Conservation (phyloP, 2,797 vertebrate species). For the Premnoplex brunnescens region DNA sequence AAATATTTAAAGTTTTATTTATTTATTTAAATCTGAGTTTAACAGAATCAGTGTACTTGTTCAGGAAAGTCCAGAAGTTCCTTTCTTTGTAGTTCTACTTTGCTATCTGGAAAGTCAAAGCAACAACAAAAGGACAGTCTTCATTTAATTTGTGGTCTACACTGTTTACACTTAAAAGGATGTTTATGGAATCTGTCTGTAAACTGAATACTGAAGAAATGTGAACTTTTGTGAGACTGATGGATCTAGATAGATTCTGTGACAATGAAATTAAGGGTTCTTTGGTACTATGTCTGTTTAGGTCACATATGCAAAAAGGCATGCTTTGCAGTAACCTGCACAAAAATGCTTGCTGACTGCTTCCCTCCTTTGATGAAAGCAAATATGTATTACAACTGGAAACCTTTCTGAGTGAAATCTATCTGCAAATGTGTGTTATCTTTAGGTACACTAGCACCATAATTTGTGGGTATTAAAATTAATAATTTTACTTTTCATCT, state of each 20-base stretch:
- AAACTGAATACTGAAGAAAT: conserved; percentile 67
- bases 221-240: conserved; percentile 56
- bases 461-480: conserved; percentile 86
- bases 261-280: conserved; percentile 42
- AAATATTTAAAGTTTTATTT: not conserved
- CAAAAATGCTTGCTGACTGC: not conserved
- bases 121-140: not conserved
- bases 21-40: not conserved
- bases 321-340: not conserved
- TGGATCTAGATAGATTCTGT: conserved; percentile 39
- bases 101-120: conserved; percentile 30
- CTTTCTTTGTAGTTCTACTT: not conserved
- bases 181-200: conserved; percentile 57
- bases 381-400: conserved; percentile 84
- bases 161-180: conserved; percentile 46
- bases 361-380: conserved; percentile 65
- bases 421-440: conserved; percentile 80
- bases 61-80: not conserved
- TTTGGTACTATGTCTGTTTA: conserved; percentile 54
- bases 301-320: not conserved
- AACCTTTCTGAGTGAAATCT: conserved; percentile 85
- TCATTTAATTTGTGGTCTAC: not conserved
- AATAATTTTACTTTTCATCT: conserved; percentile 80
- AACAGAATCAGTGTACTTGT: not conserved
- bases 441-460: conserved; percentile 79